Evolutionary conservation across 2,113 vertebrate genomes (phyloP).

Genomic region (Carlito syrichta): DNA sequence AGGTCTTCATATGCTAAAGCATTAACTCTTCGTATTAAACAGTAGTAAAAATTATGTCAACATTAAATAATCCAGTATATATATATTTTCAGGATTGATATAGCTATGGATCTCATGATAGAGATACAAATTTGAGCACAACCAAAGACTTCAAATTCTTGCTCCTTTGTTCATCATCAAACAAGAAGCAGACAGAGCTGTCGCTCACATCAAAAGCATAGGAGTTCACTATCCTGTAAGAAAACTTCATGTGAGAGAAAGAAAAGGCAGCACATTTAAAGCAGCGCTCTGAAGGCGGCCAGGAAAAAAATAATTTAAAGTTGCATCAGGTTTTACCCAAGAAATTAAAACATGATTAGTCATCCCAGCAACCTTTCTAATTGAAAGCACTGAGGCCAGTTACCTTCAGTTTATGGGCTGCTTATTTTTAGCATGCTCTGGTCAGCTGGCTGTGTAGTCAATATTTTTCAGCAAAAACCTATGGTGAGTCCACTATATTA

Average conservation of each 20-base stretch:
- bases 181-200: neutral
- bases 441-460: neutral
- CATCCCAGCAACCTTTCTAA: neutral
- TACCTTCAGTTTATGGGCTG: neutral
- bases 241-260: neutral
- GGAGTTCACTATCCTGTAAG: neutral
- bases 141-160: neutral
- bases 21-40: neutral
- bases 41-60: neutral
- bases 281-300: neutral
- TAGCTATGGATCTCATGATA: neutral
- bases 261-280: neutral
- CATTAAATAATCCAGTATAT: neutral
- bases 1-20: neutral
- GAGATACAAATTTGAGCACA: neutral
- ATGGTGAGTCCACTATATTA: neutral
- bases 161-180: neutral
- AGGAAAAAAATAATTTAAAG: neutral
- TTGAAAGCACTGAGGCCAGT: neutral
- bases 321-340: neutral
- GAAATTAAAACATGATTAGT: neutral
- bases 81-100: neutral
- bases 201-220: neutral
- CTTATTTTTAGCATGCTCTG: neutral
- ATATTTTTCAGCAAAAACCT: neutral